Conservation (phyloP, 2,113 vertebrate species). For the Pomatorhinus ruficollis region DNA sequence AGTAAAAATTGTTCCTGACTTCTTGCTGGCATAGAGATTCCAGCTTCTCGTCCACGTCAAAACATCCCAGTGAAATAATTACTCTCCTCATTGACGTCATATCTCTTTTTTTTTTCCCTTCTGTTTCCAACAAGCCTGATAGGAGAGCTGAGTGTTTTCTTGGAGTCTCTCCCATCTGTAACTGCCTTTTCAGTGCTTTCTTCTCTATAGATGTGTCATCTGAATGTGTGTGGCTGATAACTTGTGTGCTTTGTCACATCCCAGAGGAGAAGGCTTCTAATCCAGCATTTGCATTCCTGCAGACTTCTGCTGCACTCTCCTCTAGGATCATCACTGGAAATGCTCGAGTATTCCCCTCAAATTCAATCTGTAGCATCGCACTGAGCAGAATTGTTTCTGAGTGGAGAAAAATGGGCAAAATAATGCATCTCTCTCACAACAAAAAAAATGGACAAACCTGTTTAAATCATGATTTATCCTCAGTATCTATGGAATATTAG, state of each 20-base stretch:
- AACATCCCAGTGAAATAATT: not conserved
- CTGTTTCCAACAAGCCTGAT: not conserved
- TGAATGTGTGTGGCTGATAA: not conserved
- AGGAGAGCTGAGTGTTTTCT: not conserved
- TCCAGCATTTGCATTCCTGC: fast-evolving
- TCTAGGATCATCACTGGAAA: not conserved
- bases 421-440: not conserved
- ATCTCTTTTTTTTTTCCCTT: not conserved
- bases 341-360: not conserved
- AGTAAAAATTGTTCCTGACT: not conserved
- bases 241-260: not conserved
- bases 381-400: not conserved
- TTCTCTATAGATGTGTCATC: not conserved
- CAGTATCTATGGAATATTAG: not conserved
- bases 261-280: not conserved
- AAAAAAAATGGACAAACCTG: not conserved
- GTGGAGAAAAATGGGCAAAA: not conserved
- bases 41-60: not conserved
- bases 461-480: not conserved
- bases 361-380: not conserved
- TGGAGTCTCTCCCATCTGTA: not conserved
- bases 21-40: not conserved
- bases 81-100: not conserved
- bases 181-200: not conserved
- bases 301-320: not conserved